Percentiles rank a stretch among this genome's conserved stretches.
phyloP scores from a whole-genome alignment of 1,140 invertebrate genomes.

The Chelonus insularis region DNA sequence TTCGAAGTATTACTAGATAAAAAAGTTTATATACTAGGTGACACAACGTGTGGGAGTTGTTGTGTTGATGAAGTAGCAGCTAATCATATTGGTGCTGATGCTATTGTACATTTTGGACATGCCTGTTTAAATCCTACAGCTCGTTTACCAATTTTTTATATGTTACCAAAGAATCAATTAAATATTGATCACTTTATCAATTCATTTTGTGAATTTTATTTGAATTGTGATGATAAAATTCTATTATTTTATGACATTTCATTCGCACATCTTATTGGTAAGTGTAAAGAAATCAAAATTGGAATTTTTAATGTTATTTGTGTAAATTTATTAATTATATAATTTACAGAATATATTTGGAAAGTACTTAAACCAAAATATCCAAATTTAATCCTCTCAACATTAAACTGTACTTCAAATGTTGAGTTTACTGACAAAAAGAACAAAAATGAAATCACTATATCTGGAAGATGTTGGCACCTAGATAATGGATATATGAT shows the following conservation, averaged over 20 bases:
- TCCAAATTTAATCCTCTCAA: conserved; percentile 43
- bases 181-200: conserved; percentile 54
- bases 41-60: conserved; percentile 93
- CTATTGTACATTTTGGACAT: conserved; percentile 89
- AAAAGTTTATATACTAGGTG: conserved; percentile 84
- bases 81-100: conserved; percentile 81
- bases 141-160: conserved; percentile 72
- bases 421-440: conserved; percentile 38
- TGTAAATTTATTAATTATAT: conserved; percentile 20
- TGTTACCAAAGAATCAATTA: conserved; percentile 67
- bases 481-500: conserved; percentile 41
- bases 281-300: too few species aligned
- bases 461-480: conserved; percentile 49
- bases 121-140: conserved; percentile 77
- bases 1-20: conserved; percentile 65
- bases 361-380: conserved; percentile 36
- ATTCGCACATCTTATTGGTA: conserved; percentile 70
- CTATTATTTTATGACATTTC: conserved; percentile 76
- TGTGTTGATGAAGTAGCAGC: conserved; percentile 92
- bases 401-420: conserved; percentile 51
- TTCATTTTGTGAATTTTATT: conserved; percentile 47
- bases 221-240: conserved; percentile 56
- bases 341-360: conserved; percentile 39
- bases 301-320: conserved; percentile 20
- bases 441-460: conserved; percentile 20